These are phyloP conservation scores for Carpatolechia fugitivella DNA, from an alignment of 2,888 invertebrate genomes.

Conservation along the genomic window DNA sequence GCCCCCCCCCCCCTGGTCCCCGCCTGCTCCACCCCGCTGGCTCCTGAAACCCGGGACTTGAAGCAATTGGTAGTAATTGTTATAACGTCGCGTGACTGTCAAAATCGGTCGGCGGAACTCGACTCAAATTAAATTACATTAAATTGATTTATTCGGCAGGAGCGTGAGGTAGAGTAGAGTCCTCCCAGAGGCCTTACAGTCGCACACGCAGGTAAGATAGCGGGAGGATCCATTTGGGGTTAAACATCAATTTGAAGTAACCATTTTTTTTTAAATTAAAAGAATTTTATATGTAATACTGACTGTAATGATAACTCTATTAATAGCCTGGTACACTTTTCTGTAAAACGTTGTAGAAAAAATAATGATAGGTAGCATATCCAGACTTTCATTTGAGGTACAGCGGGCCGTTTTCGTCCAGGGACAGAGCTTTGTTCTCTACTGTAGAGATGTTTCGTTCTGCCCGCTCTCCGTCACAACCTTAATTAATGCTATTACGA, in stretches of 20 bases:
- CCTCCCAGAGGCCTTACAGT: constrained; percentile 23
- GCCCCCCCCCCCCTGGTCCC: too few relatives aligned
- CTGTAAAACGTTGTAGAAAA: too few relatives aligned
- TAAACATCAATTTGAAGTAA: too few relatives aligned
- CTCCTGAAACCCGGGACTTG: background rate
- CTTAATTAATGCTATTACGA: constrained; percentile 73
- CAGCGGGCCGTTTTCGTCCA: too few relatives aligned
- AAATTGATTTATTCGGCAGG: constrained; percentile 75
- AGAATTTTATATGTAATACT: too few relatives aligned
- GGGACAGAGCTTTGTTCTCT: background rate
- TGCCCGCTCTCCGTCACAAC: constrained; percentile 49
- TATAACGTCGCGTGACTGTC: constrained; percentile 59
- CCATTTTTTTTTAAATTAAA: too few relatives aligned
- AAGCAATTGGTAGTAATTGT: constrained; percentile 27
- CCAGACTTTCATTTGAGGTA: too few relatives aligned
- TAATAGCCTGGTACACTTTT: too few relatives aligned
- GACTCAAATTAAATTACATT: constrained; percentile 76
- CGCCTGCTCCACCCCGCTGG: too few relatives aligned
- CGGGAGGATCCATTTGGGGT: too few relatives aligned
- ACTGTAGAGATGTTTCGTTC: constrained; percentile 38
- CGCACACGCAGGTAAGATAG: background rate
- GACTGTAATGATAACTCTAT: too few relatives aligned
- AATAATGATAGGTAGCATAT: too few relatives aligned
- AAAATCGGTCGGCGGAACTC: constrained; percentile 55
- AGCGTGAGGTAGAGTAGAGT: constrained; percentile 44